Evolutionary conservation across 2,888 invertebrate species (phyloP).

Genomic region (Hypolimnas misippus): DNA sequence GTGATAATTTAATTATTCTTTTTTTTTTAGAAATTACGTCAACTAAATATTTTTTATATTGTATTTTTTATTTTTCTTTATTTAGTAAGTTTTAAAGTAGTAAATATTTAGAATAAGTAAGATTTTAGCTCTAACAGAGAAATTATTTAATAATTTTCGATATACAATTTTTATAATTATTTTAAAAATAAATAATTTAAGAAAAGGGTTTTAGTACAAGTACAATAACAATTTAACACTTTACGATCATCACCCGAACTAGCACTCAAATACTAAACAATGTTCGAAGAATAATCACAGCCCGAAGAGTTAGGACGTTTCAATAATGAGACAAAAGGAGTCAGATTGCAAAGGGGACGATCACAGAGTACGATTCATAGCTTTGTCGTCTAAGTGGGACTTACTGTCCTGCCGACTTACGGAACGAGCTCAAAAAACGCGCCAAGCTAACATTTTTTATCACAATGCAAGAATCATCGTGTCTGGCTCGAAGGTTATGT

Average conservation of each 20-base stretch:
- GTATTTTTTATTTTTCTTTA: too few relatives aligned
- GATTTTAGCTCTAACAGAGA: not conserved
- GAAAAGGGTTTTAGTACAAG: too few relatives aligned
- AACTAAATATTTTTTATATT: too few relatives aligned
- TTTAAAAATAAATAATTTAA: too few relatives aligned
- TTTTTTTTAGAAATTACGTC: not conserved
- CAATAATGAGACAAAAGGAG: constrained; percentile 51
- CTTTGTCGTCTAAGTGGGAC: constrained; percentile 70
- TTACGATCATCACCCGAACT: constrained; percentile 15
- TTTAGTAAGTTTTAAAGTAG: too few relatives aligned
- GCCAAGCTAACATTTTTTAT: constrained; percentile 36
- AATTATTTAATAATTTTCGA: not conserved
- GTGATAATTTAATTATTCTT: not conserved
- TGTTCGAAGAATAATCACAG: constrained; percentile 39
- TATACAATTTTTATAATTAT: too few relatives aligned
- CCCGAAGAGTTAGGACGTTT: constrained; percentile 54
- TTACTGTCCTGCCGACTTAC: constrained; percentile 55
- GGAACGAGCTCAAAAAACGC: constrained; percentile 39
- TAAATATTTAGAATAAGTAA: not conserved
- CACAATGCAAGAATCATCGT: constrained; percentile 38
- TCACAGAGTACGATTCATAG: constrained; percentile 52
- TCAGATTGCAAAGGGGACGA: constrained; percentile 59
- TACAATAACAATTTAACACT: constrained; percentile 3
- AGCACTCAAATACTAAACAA: constrained; percentile 33
- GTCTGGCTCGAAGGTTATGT: constrained; percentile 31